These are phyloP conservation scores for Etheostoma cragini DNA, from an alignment of 2,113 vertebrate genomes.

Conservation along the genomic window DNA sequence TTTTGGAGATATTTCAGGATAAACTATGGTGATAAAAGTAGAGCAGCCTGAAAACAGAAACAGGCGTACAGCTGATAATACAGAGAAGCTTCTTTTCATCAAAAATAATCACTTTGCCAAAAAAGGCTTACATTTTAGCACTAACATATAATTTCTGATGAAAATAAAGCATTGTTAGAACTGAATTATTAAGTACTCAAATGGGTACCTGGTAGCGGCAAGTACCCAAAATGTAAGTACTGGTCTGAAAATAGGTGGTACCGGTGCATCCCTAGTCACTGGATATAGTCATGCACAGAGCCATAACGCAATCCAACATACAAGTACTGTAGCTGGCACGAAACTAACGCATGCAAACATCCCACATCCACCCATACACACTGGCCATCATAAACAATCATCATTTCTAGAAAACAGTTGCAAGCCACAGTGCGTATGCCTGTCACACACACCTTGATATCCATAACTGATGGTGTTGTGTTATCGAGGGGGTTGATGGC, in stretches of 20 bases:
- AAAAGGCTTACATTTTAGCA: too few species aligned
- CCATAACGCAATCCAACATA: slow-evolving; percentile 61
- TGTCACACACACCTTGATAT: slow-evolving; percentile 63
- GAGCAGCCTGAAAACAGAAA: neutral
- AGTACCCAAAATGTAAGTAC: too few species aligned
- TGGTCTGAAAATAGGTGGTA: too few species aligned
- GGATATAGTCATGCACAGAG: slow-evolving; percentile 65
- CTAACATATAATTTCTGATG: too few species aligned
- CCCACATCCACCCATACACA: slow-evolving; percentile 35
- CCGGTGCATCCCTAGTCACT: slow-evolving; percentile 9
- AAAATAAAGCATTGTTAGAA: too few species aligned
- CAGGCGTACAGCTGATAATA: neutral
- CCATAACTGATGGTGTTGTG: slow-evolving; percentile 56
- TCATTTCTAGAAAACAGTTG: slow-evolving; percentile 57
- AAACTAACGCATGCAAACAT: slow-evolving; percentile 65
- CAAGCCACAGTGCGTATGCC: slow-evolving; percentile 42
- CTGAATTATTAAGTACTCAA: too few species aligned
- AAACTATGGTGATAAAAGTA: too few species aligned
- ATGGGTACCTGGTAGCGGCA: too few species aligned
- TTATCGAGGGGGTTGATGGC: slow-evolving; percentile 59
- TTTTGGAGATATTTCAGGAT: too few species aligned
- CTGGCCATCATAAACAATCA: slow-evolving; percentile 56
- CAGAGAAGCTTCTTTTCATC: neutral
- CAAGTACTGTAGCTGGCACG: slow-evolving; percentile 54
- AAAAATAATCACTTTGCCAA: neutral